Percentiles rank a stretch among this genome's conserved stretches.
These are phyloP conservation scores for Seriola aureovittata DNA, from an alignment of 2,113 vertebrate species.

Conservation along the genomic window DNA sequence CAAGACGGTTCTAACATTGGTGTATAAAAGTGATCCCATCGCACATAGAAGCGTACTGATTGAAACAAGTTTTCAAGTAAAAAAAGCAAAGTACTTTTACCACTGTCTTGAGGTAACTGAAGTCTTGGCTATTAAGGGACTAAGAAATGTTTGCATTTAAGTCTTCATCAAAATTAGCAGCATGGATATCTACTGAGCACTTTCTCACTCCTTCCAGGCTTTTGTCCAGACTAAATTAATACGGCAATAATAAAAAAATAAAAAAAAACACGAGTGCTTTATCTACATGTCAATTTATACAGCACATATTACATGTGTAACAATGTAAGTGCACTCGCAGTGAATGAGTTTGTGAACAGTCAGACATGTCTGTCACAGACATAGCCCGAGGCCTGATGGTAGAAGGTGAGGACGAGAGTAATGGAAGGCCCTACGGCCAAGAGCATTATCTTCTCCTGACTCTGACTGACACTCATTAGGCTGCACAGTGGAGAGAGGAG, in stretches of 20 bases:
- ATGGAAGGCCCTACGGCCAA: constrained; percentile 76
- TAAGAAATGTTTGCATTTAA: background rate
- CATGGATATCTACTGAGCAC: background rate
- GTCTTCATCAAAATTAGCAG: background rate
- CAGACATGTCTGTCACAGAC: constrained; percentile 62
- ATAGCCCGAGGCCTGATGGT: constrained; percentile 58
- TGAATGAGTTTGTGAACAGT: constrained; percentile 49
- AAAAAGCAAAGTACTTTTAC: background rate
- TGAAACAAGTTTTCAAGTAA: background rate
- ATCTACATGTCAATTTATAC: constrained; percentile 35
- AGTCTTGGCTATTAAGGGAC: background rate
- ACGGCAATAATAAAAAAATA: constrained; percentile 22
- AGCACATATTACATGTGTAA: constrained; percentile 48
- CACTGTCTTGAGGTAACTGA: background rate
- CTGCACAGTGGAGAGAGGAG: constrained; percentile 71
- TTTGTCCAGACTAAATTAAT: background rate
- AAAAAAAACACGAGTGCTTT: constrained; percentile 13
- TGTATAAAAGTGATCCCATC: background rate
- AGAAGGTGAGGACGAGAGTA: constrained; percentile 70
- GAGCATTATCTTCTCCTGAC: constrained; percentile 78
- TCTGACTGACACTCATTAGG: constrained; percentile 84
- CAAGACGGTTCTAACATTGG: background rate
- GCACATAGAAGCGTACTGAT: background rate
- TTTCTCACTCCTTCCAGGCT: background rate
- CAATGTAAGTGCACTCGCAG: constrained; percentile 25